Base-by-base conservation (phyloP, 2,888 invertebrate species). In the Aphrophora alni region DNA sequence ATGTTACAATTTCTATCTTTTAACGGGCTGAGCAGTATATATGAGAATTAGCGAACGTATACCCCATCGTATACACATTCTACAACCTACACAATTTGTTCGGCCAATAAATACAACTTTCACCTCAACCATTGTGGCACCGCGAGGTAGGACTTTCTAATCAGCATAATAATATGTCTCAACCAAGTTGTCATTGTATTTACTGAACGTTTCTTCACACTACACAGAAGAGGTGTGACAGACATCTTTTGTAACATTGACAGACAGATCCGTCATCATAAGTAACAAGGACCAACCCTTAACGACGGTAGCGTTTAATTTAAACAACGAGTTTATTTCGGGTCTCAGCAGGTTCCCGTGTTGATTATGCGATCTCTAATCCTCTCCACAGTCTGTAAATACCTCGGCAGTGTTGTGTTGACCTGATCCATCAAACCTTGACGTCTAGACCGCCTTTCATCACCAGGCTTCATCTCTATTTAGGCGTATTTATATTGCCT, bases 311-410 rank as follows among this genome's bases (percentile, higher is more conserved):
- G 14, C 8, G 10, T 44, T 44, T 44, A 44, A 44, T 44, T 44
- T 44, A 59, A 59, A 59, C 59, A 59, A 59, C 59, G 21, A 2
- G n/a, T 21, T 59, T 59, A 59, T 59, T 59, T 59, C 59, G n/a
- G 59, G 59, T 14, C 21, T 14, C 4, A 21, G 21, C 59, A 59
- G 21, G 59, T 59, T 12, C 2, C 12, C 59, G 59, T 59, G 59
- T 59, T 59, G 59, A 59, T 59, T 59, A 21, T 59, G 59, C 59
- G 59, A 59, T 59, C 59, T 59, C 59, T 59, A 59, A 59, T 59
- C 59, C 59, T n/a, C 59, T 21, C 59, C 12, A 21, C 59, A 5
- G 59, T 59, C 59, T 59, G 59, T 59, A 59, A 59, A 59, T 59
- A 59, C 59, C 59, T 5, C 5, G 21, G n/a, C 4, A 21, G 21